These are phyloP conservation scores for Eumacrocentrus americanus DNA, from an alignment of 2,888 invertebrate genomes.

Conservation along the genomic window DNA sequence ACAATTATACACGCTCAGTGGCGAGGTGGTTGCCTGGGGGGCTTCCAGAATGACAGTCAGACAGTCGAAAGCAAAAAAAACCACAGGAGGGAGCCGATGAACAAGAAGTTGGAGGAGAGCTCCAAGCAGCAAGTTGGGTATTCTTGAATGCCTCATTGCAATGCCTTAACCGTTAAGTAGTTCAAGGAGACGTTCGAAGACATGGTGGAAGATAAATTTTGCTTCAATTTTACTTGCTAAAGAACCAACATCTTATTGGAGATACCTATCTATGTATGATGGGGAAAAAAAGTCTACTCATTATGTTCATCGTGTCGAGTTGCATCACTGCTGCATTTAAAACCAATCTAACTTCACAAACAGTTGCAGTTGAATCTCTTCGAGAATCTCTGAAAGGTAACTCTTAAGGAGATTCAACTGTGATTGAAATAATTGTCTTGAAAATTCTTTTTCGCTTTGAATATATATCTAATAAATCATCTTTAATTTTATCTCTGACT, in stretches of 20 bases:
- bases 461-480: too few species aligned
- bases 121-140: conserved; percentile 24
- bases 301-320: too few species aligned
- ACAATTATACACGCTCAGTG: conserved; percentile 15
- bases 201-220: conserved; percentile 9
- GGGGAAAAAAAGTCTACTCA: not conserved
- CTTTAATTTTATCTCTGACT: too few species aligned
- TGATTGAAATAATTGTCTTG: too few species aligned
- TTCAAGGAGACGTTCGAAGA: conserved; percentile 35
- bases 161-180: conserved; percentile 40
- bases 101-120: conserved; percentile 12
- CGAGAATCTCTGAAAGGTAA: too few species aligned
- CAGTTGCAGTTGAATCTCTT: too few species aligned
- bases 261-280: not conserved
- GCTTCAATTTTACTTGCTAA: conserved; percentile 5
- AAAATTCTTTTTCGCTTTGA: too few species aligned
- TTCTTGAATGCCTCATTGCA: conserved; percentile 25
- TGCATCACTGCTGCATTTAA: too few species aligned
- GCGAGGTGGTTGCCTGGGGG: not conserved
- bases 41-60: conserved; percentile 19
- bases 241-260: not conserved
- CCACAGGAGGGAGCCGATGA: conserved; percentile 9
- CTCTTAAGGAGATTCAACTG: too few species aligned
- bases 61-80: conserved; percentile 10
- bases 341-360: too few species aligned